Conservation (phyloP, 1,140 invertebrate species). For the Chelonus insularis region DNA sequence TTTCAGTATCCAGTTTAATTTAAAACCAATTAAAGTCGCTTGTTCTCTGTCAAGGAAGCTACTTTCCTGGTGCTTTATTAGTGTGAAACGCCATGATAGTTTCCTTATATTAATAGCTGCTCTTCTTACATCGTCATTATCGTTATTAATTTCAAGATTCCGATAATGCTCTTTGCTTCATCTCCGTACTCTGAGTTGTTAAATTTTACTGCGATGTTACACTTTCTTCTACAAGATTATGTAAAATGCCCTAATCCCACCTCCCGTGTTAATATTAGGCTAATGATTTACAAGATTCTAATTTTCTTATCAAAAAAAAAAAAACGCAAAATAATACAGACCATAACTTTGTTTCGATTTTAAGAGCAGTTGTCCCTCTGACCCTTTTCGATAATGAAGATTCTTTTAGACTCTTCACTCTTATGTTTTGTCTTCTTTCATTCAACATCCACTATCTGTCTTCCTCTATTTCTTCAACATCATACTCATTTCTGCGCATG, state of each 20-base stretch:
- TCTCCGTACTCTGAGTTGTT: background rate
- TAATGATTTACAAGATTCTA: conserved; percentile 54
- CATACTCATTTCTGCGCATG: background rate
- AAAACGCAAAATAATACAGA: too few species aligned
- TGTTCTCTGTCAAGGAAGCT: background rate
- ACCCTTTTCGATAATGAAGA: too few species aligned
- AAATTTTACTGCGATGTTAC: background rate
- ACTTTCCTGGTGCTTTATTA: conserved; percentile 13
- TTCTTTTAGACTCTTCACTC: background rate
- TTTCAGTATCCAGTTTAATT: background rate
- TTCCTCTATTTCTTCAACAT: background rate
- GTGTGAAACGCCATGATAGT: conserved; percentile 20
- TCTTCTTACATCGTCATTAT: conserved; percentile 24
- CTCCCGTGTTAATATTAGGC: background rate
- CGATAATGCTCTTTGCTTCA: conserved; percentile 5
- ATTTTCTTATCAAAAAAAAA: conserved; percentile 45
- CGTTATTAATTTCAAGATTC: conserved; percentile 29
- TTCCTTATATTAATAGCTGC: conserved; percentile 8
- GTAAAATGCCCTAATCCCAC: background rate
- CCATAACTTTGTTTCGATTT: background rate
- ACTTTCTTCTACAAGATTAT: conserved; percentile 7
- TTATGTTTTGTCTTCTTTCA: background rate
- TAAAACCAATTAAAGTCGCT: conserved; percentile 13
- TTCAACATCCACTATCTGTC: background rate
- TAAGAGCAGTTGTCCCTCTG: background rate